phyloP scores from a whole-genome alignment of 2,113 vertebrate genomes.

The Phyllostomus hastatus region DNA sequence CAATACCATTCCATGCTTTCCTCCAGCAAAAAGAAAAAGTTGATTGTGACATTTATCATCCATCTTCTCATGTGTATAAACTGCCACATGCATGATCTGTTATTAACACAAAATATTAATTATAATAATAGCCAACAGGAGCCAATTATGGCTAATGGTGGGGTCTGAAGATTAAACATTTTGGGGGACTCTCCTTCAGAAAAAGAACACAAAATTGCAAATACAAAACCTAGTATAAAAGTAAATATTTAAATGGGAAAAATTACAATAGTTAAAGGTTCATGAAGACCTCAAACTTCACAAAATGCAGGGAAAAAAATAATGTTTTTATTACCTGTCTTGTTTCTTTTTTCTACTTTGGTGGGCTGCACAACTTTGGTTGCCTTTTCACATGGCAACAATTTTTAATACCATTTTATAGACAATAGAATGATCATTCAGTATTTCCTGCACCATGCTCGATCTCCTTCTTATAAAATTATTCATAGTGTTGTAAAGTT shows the following conservation, averaged over 20 bases:
- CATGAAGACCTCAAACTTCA: background rate
- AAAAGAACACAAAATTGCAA: slow-evolving; percentile 10
- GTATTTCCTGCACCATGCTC: background rate
- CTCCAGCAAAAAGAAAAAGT: background rate
- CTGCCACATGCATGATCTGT: background rate
- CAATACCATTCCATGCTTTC: background rate
- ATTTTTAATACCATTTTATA: slow-evolving; percentile 2
- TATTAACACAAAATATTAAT: background rate
- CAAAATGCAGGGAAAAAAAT: background rate
- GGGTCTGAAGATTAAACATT: background rate
- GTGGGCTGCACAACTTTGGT: background rate
- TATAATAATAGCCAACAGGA: background rate
- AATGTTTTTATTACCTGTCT: background rate
- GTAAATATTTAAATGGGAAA: slow-evolving; percentile 3
- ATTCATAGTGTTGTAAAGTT: background rate
- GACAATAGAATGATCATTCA: background rate
- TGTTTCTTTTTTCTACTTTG: background rate
- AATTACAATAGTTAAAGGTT: background rate
- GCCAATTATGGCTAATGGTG: background rate
- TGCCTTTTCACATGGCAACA: background rate
- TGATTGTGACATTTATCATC: background rate
- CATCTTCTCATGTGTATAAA: background rate
- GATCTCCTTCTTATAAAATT: slow-evolving; percentile 18
- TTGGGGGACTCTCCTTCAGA: background rate
- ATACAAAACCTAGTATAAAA: background rate